phyloP scores from a whole-genome alignment of 92 coral and sea anemone species.

The Epizoanthus fatuus region DNA sequence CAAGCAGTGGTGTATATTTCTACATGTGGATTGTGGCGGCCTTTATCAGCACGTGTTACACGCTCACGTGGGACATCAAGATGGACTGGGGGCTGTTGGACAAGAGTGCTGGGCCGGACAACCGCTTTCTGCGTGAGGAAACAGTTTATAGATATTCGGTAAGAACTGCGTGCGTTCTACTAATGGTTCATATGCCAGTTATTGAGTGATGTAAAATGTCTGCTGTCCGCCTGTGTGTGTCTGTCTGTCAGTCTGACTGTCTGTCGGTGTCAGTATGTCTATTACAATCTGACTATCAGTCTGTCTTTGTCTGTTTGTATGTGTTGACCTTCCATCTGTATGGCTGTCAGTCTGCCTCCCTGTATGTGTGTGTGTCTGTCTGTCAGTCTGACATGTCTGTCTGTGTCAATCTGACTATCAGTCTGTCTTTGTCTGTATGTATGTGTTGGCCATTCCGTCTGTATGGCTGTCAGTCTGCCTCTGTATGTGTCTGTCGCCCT shows the following conservation, averaged over 20 bases:
- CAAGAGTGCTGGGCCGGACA: constrained; percentile 80
- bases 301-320: background rate
- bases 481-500: background rate
- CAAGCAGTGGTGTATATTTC: constrained; percentile 82
- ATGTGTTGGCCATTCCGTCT: background rate
- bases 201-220: background rate
- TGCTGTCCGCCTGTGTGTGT: background rate
- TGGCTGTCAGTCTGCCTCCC: too few relatives aligned
- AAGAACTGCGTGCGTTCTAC: background rate
- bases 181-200: too few relatives aligned
- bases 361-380: too few relatives aligned
- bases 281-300: background rate
- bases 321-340: too few relatives aligned
- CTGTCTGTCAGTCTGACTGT: background rate
- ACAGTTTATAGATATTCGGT: constrained; percentile 96
- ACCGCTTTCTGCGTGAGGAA: constrained; percentile 89
- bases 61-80: constrained; percentile 97
- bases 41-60: constrained; percentile 91
- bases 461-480: background rate
- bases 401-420: too few relatives aligned
- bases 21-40: constrained; percentile 92
- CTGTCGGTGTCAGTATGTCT: background rate
- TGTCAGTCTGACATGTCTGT: background rate
- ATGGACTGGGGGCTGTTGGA: constrained; percentile 99
- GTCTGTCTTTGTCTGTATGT: too few relatives aligned